phyloP scores from a whole-genome alignment of 2,888 invertebrate species.

The Argyresthia goedartella region DNA sequence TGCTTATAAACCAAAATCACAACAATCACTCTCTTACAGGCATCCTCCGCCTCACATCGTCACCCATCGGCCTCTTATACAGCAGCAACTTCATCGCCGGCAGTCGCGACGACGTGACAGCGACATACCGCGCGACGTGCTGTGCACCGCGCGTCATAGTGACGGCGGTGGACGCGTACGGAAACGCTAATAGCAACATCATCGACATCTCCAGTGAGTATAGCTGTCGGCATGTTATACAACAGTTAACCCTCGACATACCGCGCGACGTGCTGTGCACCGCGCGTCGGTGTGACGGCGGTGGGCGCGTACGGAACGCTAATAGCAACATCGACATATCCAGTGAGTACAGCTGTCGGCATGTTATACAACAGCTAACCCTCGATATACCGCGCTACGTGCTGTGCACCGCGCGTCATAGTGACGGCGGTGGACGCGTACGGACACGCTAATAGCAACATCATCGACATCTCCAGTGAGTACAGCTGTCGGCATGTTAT shows the following conservation, averaged over 20 bases:
- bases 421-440: slow-evolving; percentile 77
- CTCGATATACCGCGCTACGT: slow-evolving; percentile 78
- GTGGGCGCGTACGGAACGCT: slow-evolving; percentile 78
- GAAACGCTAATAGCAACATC: slow-evolving; percentile 74
- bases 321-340: slow-evolving; percentile 73
- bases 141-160: slow-evolving; percentile 78
- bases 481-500: slow-evolving; percentile 4
- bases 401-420: slow-evolving; percentile 78
- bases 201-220: slow-evolving; percentile 69
- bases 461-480: slow-evolving; percentile 70
- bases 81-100: slow-evolving; percentile 76
- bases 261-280: slow-evolving; percentile 80
- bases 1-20: too few relatives aligned
- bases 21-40: slow-evolving; percentile 34
- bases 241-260: too few relatives aligned
- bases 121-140: slow-evolving; percentile 79
- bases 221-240: neutral
- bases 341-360: slow-evolving; percentile 66
- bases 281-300: slow-evolving; percentile 75
- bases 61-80: slow-evolving; percentile 73
- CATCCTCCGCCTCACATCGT: slow-evolving; percentile 69
- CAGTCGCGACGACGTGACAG: slow-evolving; percentile 73
- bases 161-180: slow-evolving; percentile 76
- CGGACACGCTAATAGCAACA: slow-evolving; percentile 75
- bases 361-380: slow-evolving; percentile 69